Base-by-base conservation (phyloP, 2,797 vertebrate species). In the Potorous gilbertii region DNA sequence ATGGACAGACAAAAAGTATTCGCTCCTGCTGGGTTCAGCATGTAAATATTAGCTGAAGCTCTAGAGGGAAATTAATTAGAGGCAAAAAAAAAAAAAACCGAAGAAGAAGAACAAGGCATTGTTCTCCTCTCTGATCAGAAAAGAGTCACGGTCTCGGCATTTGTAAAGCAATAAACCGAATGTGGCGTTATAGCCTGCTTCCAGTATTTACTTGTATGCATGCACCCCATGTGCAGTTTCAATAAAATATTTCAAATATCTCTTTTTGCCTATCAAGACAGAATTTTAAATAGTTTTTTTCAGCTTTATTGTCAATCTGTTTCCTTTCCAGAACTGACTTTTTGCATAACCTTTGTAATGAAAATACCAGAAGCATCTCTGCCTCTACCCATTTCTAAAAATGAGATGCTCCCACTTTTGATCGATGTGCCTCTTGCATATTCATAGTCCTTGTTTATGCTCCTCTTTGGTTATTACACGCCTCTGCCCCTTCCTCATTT, bases 1-100 rank as follows among this genome's bases (percentile, higher is more conserved):
- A 99, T 99, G 98, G 98, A 97, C 96, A 98, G 96, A 94, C 97
- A 98, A 96, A 97, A 95, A 97, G 92, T 50, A 29, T 55, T 40
- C 92, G 95, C 94, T 54, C 94, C 96, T 97, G 54, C 93, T 96
- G 93, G 94, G 94, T 94, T 96, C 92, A 92, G 90, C 91, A 4
- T 93, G 95, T 96, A 97, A 98, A 97, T 97, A 97, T 94, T 96
- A 98, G 91, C 66, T 0, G 14, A 97, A 94, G 50, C 90, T 95
- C 90, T 89, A 16, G 93, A 93, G 55, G 1, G 6, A 98, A 91
- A 90, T 96, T 96, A 94, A 97, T 97, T 96, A 90, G 92, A 94
- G 87, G 94, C 92, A 27, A 21, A 97, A 50, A 96, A 96, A 74
- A 34, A 50, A 56, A 56, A 56, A n/a, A n/a, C n/a, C n/a, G 5